These are phyloP conservation scores for Hyposoter dolosus DNA, from an alignment of 2,888 invertebrate genomes.

Conservation along the genomic window DNA sequence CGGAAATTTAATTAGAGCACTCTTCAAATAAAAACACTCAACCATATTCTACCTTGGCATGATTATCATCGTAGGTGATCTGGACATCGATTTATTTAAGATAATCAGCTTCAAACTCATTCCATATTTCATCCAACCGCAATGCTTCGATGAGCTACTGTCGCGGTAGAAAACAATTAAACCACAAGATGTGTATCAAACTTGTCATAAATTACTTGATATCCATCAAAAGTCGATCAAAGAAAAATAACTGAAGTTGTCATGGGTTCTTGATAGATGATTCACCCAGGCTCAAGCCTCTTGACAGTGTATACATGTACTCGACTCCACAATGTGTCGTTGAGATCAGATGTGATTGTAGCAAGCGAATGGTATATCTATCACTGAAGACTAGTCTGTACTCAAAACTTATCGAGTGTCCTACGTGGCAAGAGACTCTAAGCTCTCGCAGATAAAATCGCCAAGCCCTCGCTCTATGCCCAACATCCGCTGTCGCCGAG, in stretches of 20 bases:
- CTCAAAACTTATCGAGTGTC: constrained; percentile 2
- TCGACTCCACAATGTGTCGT: constrained; percentile 19
- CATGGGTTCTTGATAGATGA: constrained; percentile 28
- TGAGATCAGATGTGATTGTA: not conserved
- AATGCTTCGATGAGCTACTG: not conserved
- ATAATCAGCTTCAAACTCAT: not conserved
- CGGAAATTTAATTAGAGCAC: not conserved
- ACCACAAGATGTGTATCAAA: constrained; percentile 2
- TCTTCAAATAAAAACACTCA: not conserved
- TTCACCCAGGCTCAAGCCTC: not conserved
- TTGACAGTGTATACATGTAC: constrained; percentile 3
- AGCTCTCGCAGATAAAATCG: constrained; percentile 22
- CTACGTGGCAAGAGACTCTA: constrained; percentile 15
- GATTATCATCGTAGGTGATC: not conserved
- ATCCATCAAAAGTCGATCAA: not conserved
- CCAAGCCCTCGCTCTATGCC: not conserved
- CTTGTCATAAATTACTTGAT: not conserved
- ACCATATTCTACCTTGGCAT: not conserved
- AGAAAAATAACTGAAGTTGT: constrained; percentile 11
- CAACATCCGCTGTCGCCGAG: constrained; percentile 17
- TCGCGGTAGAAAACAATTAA: not conserved
- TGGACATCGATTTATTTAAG: not conserved
- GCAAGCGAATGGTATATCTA: constrained; percentile 12
- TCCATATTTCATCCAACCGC: not conserved
- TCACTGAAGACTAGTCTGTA: constrained; percentile 23